Percentiles rank a stretch among this genome's conserved stretches.
These are phyloP conservation scores for Spea bombifrons DNA, from an alignment of 2,113 vertebrate genomes.

Conservation along the genomic window DNA sequence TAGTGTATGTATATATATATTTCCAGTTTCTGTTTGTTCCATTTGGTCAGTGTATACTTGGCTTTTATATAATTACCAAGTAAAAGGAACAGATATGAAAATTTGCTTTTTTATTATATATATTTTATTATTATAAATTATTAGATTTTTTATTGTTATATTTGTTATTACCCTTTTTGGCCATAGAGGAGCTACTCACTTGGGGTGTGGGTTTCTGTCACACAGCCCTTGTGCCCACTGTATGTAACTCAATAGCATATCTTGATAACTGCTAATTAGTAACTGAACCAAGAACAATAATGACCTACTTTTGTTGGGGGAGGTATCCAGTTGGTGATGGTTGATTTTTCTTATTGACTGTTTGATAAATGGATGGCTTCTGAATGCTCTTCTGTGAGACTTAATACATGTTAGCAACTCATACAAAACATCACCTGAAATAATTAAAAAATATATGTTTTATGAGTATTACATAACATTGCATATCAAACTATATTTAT, in stretches of 20 bases:
- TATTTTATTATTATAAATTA: too few relatives aligned
- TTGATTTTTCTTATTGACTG: slow-evolving; percentile 45
- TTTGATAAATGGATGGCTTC: slow-evolving; percentile 56
- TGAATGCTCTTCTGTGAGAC: slow-evolving; percentile 70
- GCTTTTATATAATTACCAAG: too few relatives aligned
- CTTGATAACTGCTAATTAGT: not conserved
- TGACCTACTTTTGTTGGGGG: not conserved
- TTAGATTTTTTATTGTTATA: not conserved
- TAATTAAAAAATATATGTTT: slow-evolving; percentile 7
- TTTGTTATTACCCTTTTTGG: not conserved
- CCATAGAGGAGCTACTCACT: not conserved
- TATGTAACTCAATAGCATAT: not conserved
- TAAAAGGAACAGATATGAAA: too few relatives aligned
- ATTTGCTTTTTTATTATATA: too few relatives aligned
- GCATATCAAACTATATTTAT: too few relatives aligned
- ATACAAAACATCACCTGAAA: slow-evolving; percentile 84
- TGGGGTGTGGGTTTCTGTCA: not conserved
- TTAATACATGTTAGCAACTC: slow-evolving; percentile 86
- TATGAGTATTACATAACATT: too few relatives aligned
- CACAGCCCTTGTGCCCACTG: not conserved
- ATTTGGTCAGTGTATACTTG: too few relatives aligned
- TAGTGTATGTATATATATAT: too few relatives aligned
- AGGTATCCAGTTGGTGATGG: slow-evolving; percentile 20
- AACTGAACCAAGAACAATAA: not conserved
- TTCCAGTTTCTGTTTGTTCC: too few relatives aligned